Base-by-base conservation (phyloP, 1,140 invertebrate genomes). In the Macrosteles quadrilineatus region DNA sequence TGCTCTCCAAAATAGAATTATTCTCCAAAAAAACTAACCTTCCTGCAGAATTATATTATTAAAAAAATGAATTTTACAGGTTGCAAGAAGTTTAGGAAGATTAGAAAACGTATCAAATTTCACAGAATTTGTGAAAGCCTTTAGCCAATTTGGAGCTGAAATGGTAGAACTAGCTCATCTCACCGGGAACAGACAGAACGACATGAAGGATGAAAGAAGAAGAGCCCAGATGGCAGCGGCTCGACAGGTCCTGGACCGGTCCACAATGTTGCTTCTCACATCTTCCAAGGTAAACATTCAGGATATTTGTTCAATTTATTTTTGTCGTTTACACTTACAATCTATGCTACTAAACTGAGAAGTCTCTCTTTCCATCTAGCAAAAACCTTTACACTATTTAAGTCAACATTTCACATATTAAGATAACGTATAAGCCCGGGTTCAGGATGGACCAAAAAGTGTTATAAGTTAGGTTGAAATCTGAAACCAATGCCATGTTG, bases 111-210 rank as follows among this genome's bases (percentile, higher is more conserved):
- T 98, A 43, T 91, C 92, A 68, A 98, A 96, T 83, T 99, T 99
- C 80, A 97, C 96, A 6, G 97, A 99, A 82, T 99, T 99, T 83
- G 97, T 99, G 31, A 96, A 97, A 77, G 96, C 96, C 3, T 99
- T 99, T 83, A 97, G 95, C 76, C 94, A 98, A 78, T 99, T 99
- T 81, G 98, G 98, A 2, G 92, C 91, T 11, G 96, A 99, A 80
- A 99, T 99, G 97, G 96, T 99, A 55, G 96, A 99, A 78, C 81
- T 99, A 69, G 97, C 97, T 14, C 93, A 98, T 80, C 82, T 98
- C 23, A 98, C 95, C 27, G 95, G 86, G 14, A 86, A 87, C 74
- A 80, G 90, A 72, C 86, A 93, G 78, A 93, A 91, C 73, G 95
- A 98, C 80, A 83, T 98, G 67, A 98, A 98, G 81, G 96, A 98